phyloP scores from a whole-genome alignment of 2,113 vertebrate genomes.

The Heterotis niloticus region DNA sequence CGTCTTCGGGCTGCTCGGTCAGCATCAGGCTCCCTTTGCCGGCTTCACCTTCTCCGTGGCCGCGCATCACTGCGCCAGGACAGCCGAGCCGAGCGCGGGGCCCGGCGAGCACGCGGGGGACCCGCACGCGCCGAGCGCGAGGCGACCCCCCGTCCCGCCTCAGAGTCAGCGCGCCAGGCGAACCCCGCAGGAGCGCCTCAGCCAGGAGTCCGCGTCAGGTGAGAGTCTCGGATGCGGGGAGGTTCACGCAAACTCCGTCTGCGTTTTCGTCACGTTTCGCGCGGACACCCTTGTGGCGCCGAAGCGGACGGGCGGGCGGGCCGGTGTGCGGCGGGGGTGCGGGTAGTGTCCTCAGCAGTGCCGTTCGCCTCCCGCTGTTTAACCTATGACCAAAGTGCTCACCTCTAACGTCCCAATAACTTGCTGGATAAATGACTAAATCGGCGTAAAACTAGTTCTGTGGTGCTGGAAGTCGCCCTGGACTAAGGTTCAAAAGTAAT shows the following conservation, averaged over 20 bases:
- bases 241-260: not conserved
- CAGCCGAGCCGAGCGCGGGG: slow-evolving; percentile 58
- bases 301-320: too few relatives aligned
- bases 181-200: slow-evolving; percentile 40
- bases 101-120: slow-evolving; percentile 53
- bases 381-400: too few relatives aligned
- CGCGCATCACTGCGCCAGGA: slow-evolving; percentile 63
- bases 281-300: too few relatives aligned
- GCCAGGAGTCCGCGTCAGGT: slow-evolving; percentile 44
- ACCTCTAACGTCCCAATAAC: too few relatives aligned
- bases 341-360: too few relatives aligned
- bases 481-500: too few relatives aligned
- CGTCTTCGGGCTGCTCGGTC: slow-evolving; percentile 67
- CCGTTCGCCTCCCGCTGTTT: too few relatives aligned
- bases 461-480: too few relatives aligned
- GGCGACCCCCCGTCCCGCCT: slow-evolving; percentile 50
- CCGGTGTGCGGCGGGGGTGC: too few relatives aligned
- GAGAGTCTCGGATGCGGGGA: slow-evolving; percentile 37
- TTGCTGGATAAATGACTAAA: too few relatives aligned
- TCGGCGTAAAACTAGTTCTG: too few relatives aligned
- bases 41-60: slow-evolving; percentile 59
- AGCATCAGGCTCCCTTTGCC: slow-evolving; percentile 61
- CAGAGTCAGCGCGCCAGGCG: slow-evolving; percentile 49
- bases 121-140: slow-evolving; percentile 54
- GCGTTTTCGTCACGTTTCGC: not conserved